phyloP scores from a whole-genome alignment of 2,888 invertebrate species.

The Hybos culiciformis region DNA sequence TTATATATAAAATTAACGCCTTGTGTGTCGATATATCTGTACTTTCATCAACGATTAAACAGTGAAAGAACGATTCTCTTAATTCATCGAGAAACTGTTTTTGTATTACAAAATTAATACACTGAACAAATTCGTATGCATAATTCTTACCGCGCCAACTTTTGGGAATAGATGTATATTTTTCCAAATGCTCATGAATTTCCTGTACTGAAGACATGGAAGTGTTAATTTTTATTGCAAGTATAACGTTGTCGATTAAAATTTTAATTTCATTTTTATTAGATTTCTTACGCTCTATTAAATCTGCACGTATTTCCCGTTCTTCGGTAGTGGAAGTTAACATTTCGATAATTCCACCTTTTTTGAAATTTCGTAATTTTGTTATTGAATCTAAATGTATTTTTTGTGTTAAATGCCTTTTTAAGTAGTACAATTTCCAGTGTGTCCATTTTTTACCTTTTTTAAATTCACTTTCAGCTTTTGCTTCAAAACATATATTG shows the following conservation, averaged over 20 bases:
- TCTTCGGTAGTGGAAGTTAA: conserved; percentile 3
- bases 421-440: neutral
- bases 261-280: neutral
- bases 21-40: conserved; percentile 4
- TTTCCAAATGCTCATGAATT: conserved; percentile 4
- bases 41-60: conserved; percentile 4
- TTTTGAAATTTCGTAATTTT: conserved; percentile 2
- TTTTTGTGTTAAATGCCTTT: conserved; percentile 4
- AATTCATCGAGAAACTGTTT: neutral
- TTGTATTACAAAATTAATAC: neutral
- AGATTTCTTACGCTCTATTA: conserved; percentile 1
- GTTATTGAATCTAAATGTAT: conserved; percentile 2
- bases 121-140: conserved; percentile 1
- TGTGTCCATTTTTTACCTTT: neutral
- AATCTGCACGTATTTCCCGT: conserved; percentile 1
- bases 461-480: conserved; percentile 1
- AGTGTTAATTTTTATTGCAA: neutral
- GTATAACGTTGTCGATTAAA: neutral
- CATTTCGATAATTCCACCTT: conserved; percentile 3
- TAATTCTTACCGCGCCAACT: conserved; percentile 2
- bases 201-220: neutral
- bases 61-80: conserved; percentile 1
- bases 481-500: conserved; percentile 6
- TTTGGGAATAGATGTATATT: conserved; percentile 3
- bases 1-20: conserved; percentile 6